Conservation (phyloP, 2,113 vertebrate species). For the Pelodiscus sinensis region DNA sequence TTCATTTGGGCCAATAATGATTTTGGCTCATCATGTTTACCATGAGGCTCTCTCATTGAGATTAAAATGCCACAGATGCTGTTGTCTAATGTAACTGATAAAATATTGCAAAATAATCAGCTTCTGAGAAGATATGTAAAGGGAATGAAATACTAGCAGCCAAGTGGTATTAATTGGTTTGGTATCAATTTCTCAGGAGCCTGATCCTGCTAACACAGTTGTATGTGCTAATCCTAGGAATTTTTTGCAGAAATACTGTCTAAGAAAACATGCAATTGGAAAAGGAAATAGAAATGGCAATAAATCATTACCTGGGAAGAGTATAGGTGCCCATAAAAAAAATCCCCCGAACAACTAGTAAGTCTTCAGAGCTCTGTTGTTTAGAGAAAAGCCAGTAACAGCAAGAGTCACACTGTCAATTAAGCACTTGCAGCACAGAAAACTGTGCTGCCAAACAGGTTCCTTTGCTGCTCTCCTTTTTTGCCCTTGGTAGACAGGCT, state of each 20-base stretch:
- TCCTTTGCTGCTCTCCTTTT: background rate
- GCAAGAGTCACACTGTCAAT: background rate
- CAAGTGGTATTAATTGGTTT: background rate
- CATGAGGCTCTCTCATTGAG: background rate
- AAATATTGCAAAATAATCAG: constrained; percentile 11
- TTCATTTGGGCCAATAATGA: background rate
- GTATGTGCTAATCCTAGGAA: background rate
- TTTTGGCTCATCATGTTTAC: background rate
- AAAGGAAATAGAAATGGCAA: background rate
- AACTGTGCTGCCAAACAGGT: background rate
- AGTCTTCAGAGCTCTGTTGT: background rate
- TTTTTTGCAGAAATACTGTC: background rate
- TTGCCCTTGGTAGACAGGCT: background rate
- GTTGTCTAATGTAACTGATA: background rate
- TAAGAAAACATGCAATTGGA: background rate
- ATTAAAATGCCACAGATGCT: background rate
- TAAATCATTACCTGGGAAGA: constrained; percentile 25
- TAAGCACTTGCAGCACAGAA: background rate
- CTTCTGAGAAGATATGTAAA: background rate
- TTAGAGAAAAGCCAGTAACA: background rate
- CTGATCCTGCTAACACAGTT: background rate
- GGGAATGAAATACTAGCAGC: constrained; percentile 4
- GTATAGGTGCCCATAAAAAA: background rate
- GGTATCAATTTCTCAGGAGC: background rate
- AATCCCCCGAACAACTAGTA: background rate